Percentiles rank a stretch among this genome's conserved stretches.
phyloP scores from a whole-genome alignment of 2,888 invertebrate species.

The Drosophila acutilabella region DNA sequence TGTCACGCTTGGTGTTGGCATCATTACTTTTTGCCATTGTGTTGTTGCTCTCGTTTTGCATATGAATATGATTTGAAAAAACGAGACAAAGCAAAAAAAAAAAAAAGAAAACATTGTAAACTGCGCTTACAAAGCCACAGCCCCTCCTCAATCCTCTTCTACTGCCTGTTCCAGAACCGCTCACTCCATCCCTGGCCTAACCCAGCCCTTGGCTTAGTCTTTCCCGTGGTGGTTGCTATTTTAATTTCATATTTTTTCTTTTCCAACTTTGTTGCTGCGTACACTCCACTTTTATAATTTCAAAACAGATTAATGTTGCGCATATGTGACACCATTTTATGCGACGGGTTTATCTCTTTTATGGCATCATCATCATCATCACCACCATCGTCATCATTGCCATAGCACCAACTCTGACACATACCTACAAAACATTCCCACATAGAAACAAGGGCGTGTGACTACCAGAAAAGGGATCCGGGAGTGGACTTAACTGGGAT shows the following conservation, averaged over 20 bases:
- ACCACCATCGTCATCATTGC: not conserved
- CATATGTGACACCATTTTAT: constrained; percentile 82
- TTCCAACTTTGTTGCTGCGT: constrained; percentile 32
- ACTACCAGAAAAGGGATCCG: constrained; percentile 43
- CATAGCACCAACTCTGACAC: not conserved
- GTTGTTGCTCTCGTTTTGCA: constrained; percentile 69
- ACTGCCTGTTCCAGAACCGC: not conserved
- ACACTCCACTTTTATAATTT: constrained; percentile 80
- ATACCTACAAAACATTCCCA: not conserved
- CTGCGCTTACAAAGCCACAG: constrained; percentile 73
- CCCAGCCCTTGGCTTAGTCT: constrained; percentile 28
- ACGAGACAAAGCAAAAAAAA: constrained; percentile 3
- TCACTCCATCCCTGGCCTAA: not conserved
- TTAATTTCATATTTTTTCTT: constrained; percentile 69
- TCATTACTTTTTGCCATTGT: constrained; percentile 77
- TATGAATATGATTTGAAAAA: constrained; percentile 77
- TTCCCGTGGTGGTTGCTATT: constrained; percentile 74
- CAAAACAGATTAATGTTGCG: constrained; percentile 83
- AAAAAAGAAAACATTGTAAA: constrained; percentile 65
- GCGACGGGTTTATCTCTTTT: constrained; percentile 82
- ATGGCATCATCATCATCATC: constrained; percentile 75
- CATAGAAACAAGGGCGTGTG: constrained; percentile 10
- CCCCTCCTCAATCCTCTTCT: constrained; percentile 28
- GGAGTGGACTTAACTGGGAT: constrained; percentile 63
- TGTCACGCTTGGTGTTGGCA: constrained; percentile 80